phyloP scores from a whole-genome alignment of 2,888 invertebrate species.

The Cerastis rubricosa region DNA sequence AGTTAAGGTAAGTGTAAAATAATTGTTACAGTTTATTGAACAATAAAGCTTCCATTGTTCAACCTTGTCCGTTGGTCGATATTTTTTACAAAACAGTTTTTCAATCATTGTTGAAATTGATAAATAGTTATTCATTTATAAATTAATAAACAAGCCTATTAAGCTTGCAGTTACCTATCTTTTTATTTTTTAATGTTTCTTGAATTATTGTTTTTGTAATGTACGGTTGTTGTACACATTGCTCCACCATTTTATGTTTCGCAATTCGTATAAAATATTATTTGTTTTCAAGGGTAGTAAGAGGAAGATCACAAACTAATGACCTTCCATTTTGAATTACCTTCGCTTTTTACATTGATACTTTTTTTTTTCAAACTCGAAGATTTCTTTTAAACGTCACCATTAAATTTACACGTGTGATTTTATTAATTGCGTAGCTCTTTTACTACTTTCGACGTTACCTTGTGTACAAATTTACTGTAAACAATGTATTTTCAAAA shows the following conservation, averaged over 20 bases:
- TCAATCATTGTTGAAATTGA: background rate
- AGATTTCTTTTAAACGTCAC: background rate
- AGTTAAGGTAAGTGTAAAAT: conserved; percentile 78
- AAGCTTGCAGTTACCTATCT: background rate
- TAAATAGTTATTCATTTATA: background rate
- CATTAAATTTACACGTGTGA: conserved; percentile 53
- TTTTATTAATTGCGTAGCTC: conserved; percentile 47
- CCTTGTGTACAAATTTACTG: background rate
- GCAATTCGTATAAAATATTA: conserved; percentile 52
- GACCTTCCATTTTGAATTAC: background rate
- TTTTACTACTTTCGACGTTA: conserved; percentile 2
- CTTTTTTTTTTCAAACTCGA: background rate
- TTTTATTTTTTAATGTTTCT: background rate
- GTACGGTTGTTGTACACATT: conserved; percentile 38
- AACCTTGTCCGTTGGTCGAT: conserved; percentile 80
- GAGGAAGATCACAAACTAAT: background rate
- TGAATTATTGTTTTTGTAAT: background rate
- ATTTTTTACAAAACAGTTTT: conserved; percentile 54
- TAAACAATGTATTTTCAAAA: background rate
- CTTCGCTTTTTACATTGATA: background rate
- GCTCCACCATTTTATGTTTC: conserved; percentile 75
- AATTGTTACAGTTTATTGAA: conserved; percentile 39
- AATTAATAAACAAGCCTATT: background rate
- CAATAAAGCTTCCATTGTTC: conserved; percentile 80
- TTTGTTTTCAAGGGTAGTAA: conserved; percentile 12